Percentiles rank a stretch among this genome's conserved stretches.
Conservation (phyloP, 2,888 invertebrate species). For the Lingula anatina region DNA sequence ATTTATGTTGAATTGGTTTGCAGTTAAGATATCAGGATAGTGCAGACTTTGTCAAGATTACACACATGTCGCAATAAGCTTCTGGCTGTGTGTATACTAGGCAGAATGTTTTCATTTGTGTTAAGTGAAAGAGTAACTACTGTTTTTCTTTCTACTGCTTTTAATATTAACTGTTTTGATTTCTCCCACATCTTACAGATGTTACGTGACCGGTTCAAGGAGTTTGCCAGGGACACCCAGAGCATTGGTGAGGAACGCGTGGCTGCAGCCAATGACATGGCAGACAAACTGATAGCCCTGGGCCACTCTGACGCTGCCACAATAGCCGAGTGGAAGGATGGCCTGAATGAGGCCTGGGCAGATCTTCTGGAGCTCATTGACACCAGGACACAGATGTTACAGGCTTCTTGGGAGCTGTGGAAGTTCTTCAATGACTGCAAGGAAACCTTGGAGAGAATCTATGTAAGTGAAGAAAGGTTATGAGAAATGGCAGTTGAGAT, state of each 20-base stretch:
- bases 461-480: no score
- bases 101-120: no score
- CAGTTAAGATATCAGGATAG: not conserved
- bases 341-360: slow-evolving; percentile 97
- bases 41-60: not conserved
- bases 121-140: no score
- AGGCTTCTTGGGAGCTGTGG: slow-evolving; percentile 91
- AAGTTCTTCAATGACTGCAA: slow-evolving; percentile 99
- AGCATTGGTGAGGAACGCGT: slow-evolving; percentile 90
- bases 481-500: no score
- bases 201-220: slow-evolving; percentile 94
- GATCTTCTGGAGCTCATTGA: slow-evolving; percentile 96
- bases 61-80: not conserved
- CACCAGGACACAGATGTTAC: slow-evolving; percentile 63
- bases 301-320: slow-evolving; percentile 97
- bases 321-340: slow-evolving; percentile 99
- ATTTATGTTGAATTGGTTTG: not conserved
- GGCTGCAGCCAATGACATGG: slow-evolving; percentile 89
- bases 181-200: slow-evolving; percentile 56
- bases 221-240: slow-evolving; percentile 96
- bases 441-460: slow-evolving; percentile 87
- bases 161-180: not conserved
- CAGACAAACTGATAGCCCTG: slow-evolving; percentile 89
- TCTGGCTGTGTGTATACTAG: no score
- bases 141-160: no score